phyloP scores from a whole-genome alignment of 2,888 invertebrate genomes.

The Thymelicus acteon region DNA sequence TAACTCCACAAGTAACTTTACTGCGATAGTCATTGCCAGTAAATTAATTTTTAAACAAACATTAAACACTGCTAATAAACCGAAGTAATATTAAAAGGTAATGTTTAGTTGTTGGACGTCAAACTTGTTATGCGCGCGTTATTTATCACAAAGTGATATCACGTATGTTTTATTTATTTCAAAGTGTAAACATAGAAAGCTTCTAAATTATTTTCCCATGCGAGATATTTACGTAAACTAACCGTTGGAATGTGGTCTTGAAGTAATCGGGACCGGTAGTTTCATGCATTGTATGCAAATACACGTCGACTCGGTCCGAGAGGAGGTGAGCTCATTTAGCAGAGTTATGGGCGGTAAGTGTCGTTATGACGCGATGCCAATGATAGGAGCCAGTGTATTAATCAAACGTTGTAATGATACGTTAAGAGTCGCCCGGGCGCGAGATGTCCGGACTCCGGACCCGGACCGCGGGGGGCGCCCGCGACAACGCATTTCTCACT shows the following conservation, averaged over 20 bases:
- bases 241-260: slow-evolving; percentile 57
- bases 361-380: slow-evolving; percentile 63
- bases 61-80: slow-evolving; percentile 38
- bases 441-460: slow-evolving; percentile 42
- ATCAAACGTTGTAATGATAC: slow-evolving; percentile 71
- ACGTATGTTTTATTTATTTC: slow-evolving; percentile 4
- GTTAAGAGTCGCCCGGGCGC: slow-evolving; percentile 39
- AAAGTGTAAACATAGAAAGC: slow-evolving; percentile 31
- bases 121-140: slow-evolving; percentile 26
- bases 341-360: slow-evolving; percentile 65
- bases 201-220: slow-evolving; percentile 38
- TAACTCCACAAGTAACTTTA: slow-evolving; percentile 51
- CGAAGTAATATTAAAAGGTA: slow-evolving; percentile 22
- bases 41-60: slow-evolving; percentile 52
- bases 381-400: slow-evolving; percentile 67
- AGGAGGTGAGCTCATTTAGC: slow-evolving; percentile 69
- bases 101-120: slow-evolving; percentile 37
- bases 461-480: slow-evolving; percentile 49
- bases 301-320: slow-evolving; percentile 56
- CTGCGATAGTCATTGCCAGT: slow-evolving; percentile 48
- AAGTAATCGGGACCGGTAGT: slow-evolving; percentile 50
- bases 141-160: neutral
- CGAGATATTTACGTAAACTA: slow-evolving; percentile 35
- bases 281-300: slow-evolving; percentile 78
- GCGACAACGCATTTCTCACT: slow-evolving; percentile 81